Conservation (phyloP, 1,140 invertebrate genomes). For the Drosophila pseudoobscura region DNA sequence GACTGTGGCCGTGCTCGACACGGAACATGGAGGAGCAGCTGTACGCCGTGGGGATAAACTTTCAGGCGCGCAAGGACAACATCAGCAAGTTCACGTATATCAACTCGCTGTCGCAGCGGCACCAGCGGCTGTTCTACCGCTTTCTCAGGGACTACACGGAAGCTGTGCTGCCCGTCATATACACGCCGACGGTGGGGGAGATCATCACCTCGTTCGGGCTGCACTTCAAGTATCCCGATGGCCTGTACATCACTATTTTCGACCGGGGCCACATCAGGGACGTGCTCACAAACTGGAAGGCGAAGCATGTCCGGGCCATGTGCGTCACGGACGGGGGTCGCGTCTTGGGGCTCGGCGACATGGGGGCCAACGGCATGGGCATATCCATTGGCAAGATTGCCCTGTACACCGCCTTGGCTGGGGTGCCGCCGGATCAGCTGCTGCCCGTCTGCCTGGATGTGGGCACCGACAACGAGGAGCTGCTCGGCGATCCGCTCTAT, state of each 20-base stretch:
- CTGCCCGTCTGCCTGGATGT: constrained; percentile 96
- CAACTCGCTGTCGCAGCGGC: constrained; percentile 91
- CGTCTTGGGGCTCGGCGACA: constrained; percentile 96
- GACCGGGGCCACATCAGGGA: constrained; percentile 96
- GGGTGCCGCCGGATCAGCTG: constrained; percentile 95
- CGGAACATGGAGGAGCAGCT: constrained; percentile 94
- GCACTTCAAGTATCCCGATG: constrained; percentile 87
- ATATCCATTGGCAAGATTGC: constrained; percentile 97
- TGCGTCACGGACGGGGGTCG: constrained; percentile 98
- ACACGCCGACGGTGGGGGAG: constrained; percentile 86
- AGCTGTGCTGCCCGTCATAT: constrained; percentile 89
- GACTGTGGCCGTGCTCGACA: constrained; percentile 91
- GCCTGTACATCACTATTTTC: constrained; percentile 97
- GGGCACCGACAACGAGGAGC: constrained; percentile 93
- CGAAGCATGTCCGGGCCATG: constrained; percentile 92
- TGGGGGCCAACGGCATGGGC: constrained; percentile 97
- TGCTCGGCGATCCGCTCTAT: constrained; percentile 97
- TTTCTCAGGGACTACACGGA: constrained; percentile 95
- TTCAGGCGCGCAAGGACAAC: constrained; percentile 90
- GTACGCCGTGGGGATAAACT: constrained; percentile 89
- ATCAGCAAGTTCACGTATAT: constrained; percentile 94
- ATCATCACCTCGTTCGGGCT: constrained; percentile 86
- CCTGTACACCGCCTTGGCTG: constrained; percentile 95
- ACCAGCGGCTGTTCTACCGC: constrained; percentile 97
- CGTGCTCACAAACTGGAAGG: constrained; percentile 84